Conservation (phyloP, 92 coral and sea anemone genomes). For the Parazoanthus atlanticus region DNA sequence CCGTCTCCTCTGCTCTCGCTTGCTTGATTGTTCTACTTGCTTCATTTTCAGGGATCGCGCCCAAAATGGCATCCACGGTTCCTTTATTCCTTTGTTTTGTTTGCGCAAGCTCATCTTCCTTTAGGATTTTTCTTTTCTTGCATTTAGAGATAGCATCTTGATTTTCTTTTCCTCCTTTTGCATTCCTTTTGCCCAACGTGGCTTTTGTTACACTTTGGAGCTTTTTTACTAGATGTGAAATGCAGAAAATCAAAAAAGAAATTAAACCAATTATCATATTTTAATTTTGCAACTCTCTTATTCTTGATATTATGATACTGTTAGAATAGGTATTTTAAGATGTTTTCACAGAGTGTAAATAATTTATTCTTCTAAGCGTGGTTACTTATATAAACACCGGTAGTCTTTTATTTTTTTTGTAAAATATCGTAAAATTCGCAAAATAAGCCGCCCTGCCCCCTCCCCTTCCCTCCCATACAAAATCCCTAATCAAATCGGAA, state of each 20-base stretch:
- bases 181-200: slow-evolving; percentile 9
- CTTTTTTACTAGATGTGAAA: background rate
- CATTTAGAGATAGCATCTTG: slow-evolving; percentile 7
- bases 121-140: background rate
- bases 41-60: slow-evolving; percentile 5
- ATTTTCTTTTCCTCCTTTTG: slow-evolving; percentile 6
- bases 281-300: background rate
- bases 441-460: no score
- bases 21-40: slow-evolving; percentile 4
- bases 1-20: slow-evolving; percentile 1
- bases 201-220: slow-evolving; percentile 5
- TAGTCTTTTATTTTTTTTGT: background rate
- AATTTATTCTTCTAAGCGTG: background rate
- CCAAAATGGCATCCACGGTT: slow-evolving; percentile 6
- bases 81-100: background rate
- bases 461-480: no score
- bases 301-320: background rate
- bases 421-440: no score
- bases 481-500: no score
- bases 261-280: slow-evolving; percentile 1
- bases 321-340: no score
- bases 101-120: slow-evolving; percentile 2
- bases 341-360: background rate
- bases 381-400: background rate
- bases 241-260: background rate